These are phyloP conservation scores for Arctia plantaginis DNA, from an alignment of 2,888 invertebrate species.

Conservation along the genomic window DNA sequence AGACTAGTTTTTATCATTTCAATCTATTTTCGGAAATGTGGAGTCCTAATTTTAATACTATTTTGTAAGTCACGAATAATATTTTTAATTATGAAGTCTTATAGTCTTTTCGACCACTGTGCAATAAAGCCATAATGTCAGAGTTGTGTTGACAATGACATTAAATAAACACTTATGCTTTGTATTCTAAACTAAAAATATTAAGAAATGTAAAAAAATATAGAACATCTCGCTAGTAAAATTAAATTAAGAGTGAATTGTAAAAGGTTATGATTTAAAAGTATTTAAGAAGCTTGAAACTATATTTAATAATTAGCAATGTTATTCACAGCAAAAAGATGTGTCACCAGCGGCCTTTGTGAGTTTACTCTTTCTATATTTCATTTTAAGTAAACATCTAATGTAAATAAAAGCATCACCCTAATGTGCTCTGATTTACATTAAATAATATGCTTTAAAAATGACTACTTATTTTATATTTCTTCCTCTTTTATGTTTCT, in stretches of 20 bases:
- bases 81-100: neutral
- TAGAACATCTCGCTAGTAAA: neutral
- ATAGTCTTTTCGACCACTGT: neutral
- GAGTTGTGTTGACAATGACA: neutral
- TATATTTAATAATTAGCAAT: neutral
- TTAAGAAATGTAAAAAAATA: slow-evolving; percentile 1
- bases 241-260: neutral
- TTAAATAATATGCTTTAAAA: no score
- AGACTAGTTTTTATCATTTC: neutral
- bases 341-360: neutral
- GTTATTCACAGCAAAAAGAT: neutral
- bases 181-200: neutral
- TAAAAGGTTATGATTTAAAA: neutral
- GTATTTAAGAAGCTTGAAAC: neutral
- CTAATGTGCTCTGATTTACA: no score
- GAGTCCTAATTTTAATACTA: neutral
- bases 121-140: neutral
- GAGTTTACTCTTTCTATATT: neutral
- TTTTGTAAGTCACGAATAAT: neutral
- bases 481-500: no score
- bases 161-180: neutral
- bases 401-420: no score
- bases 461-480: no score
- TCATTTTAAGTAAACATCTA: neutral
- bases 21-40: neutral